phyloP scores from a whole-genome alignment of 2,113 vertebrate species.

The Hylia prasina region DNA sequence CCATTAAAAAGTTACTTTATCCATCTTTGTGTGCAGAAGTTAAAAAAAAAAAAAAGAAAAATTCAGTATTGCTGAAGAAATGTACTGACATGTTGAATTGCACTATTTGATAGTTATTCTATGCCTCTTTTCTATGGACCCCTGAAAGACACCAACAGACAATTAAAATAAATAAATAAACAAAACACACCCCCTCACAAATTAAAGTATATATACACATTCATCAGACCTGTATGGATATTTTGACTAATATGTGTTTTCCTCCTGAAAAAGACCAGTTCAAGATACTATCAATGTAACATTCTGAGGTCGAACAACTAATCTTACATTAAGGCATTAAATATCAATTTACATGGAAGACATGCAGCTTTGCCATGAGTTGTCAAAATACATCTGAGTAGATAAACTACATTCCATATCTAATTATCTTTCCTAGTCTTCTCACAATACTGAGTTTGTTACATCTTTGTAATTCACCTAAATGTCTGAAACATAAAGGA shows the following conservation, averaged over 20 bases:
- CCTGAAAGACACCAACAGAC: background rate
- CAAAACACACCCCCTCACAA: background rate
- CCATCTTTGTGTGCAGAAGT: accelerated
- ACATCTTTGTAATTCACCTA: background rate
- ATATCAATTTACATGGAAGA: background rate
- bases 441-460: background rate
- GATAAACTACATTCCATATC: background rate
- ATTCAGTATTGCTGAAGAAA: background rate
- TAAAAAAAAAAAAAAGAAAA: background rate
- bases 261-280: background rate
- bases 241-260: background rate
- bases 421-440: background rate
- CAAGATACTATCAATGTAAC: background rate
- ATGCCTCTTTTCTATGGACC: background rate
- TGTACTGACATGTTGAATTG: background rate
- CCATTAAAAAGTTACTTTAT: background rate
- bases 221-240: background rate
- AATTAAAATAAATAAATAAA: background rate
- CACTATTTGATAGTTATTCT: background rate
- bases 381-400: background rate
- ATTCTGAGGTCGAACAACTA: background rate
- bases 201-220: background rate
- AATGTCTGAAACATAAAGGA: background rate
- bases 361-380: background rate
- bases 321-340: background rate